Evolutionary conservation across 1,140 invertebrate genomes (phyloP).

Genomic region (Euwallacea fornicatus): DNA sequence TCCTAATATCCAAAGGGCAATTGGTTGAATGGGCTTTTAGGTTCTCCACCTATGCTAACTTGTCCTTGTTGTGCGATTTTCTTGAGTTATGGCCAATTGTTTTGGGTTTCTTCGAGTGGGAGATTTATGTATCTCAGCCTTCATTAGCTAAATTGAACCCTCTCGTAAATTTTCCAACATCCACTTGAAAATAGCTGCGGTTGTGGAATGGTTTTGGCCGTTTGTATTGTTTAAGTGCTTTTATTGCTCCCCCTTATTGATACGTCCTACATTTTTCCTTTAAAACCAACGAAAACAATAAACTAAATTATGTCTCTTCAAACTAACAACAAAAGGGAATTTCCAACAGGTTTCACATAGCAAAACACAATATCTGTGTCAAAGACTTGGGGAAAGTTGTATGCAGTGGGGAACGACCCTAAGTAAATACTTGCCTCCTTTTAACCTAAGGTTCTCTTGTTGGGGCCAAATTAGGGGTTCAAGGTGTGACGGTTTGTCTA

Average conservation of each 20-base stretch:
- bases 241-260: background rate
- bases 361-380: too few species aligned
- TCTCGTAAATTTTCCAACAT: conserved; percentile 48
- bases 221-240: background rate
- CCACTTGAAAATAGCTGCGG: conserved; percentile 47
- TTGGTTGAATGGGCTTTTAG: conserved; percentile 4
- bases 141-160: conserved; percentile 52
- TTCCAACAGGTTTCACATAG: background rate
- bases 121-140: conserved; percentile 43
- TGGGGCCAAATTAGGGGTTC: background rate
- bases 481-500: too few species aligned
- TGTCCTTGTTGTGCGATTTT: conserved; percentile 40
- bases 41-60: conserved; percentile 36
- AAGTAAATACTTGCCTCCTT: too few species aligned
- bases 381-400: too few species aligned
- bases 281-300: too few species aligned
- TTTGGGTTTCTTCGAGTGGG: conserved; percentile 42
- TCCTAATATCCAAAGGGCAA: too few species aligned
- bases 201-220: conserved; percentile 1
- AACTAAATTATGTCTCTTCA: too few species aligned
- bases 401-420: too few species aligned
- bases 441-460: too few species aligned
- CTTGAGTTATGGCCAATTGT: conserved; percentile 42
- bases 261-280: too few species aligned
- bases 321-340: background rate